Evolutionary conservation across 2,113 vertebrate genomes (phyloP).

Genomic region (Brachionichthys hirsutus): DNA sequence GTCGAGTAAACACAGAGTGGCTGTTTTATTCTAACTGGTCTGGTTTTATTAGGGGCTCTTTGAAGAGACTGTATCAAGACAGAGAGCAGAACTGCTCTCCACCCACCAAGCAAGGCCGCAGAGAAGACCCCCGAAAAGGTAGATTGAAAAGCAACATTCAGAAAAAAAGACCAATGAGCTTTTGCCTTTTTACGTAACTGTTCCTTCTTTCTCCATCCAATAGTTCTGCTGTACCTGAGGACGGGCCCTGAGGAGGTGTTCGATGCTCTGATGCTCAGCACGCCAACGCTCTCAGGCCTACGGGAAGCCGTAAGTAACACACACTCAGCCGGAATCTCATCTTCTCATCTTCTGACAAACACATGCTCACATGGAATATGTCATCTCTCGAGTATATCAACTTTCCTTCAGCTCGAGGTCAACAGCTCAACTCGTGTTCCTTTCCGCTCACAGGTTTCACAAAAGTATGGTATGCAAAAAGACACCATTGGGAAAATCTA

Average conservation of each 20-base stretch:
- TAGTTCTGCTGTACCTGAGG: constrained; percentile 92
- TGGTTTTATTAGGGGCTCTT: constrained; percentile 70
- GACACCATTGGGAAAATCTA: constrained; percentile 96
- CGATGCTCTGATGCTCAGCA: constrained; percentile 94
- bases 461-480: constrained; percentile 94
- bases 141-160: constrained; percentile 8
- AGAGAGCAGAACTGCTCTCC: constrained; percentile 74
- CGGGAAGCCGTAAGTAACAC: constrained; percentile 86
- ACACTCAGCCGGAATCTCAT: neutral
- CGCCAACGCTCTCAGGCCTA: constrained; percentile 89
- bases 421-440: neutral
- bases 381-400: constrained; percentile 11
- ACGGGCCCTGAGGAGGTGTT: constrained; percentile 90
- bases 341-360: neutral
- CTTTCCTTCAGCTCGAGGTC: constrained; percentile 10
- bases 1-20: neutral
- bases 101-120: constrained; percentile 81
- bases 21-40: constrained; percentile 13
- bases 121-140: constrained; percentile 91
- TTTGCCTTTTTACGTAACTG: neutral
- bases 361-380: neutral
- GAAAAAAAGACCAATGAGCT: neutral
- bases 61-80: constrained; percentile 85
- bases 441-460: constrained; percentile 86
- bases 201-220: neutral